Conservation (phyloP, 2,113 vertebrate genomes). For the Nothoprocta perdicaria region DNA sequence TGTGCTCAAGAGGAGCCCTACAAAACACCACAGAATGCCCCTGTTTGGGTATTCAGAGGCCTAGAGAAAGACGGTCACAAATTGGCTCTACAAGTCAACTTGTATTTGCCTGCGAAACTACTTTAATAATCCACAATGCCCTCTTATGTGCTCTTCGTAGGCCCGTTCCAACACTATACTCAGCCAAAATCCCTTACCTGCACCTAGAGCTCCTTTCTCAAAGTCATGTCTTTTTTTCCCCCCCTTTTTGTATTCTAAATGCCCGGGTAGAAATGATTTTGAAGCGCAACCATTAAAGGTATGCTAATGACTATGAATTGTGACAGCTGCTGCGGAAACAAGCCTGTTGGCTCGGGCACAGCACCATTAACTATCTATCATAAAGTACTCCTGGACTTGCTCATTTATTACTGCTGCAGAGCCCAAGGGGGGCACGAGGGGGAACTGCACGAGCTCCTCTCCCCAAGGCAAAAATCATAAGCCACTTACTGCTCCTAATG, state of each 20-base stretch:
- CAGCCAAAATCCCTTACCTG: slow-evolving; percentile 48
- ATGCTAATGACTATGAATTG: slow-evolving; percentile 79
- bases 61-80: not conserved
- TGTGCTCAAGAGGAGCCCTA: not conserved
- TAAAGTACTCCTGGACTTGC: slow-evolving; percentile 68
- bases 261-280: slow-evolving; percentile 70
- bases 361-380: slow-evolving; percentile 78
- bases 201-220: slow-evolving; percentile 48
- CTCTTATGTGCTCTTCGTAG: not conserved
- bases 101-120: not conserved
- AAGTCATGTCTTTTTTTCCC: slow-evolving; percentile 13
- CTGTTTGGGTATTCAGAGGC: accelerated
- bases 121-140: not conserved
- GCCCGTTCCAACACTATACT: not conserved
- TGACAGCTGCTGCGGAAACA: slow-evolving; percentile 75
- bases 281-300: slow-evolving; percentile 76
- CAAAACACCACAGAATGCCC: not conserved
- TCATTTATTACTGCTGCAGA: slow-evolving; percentile 76
- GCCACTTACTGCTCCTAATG: slow-evolving; percentile 77
- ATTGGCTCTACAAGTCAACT: not conserved
- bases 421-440: slow-evolving; percentile 61
- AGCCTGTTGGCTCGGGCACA: slow-evolving; percentile 74
- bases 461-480: slow-evolving; percentile 76
- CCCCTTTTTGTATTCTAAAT: slow-evolving; percentile 45
- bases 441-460: slow-evolving; percentile 71